Conservation (phyloP, 2,113 vertebrate species). For the Thymallus thymallus region DNA sequence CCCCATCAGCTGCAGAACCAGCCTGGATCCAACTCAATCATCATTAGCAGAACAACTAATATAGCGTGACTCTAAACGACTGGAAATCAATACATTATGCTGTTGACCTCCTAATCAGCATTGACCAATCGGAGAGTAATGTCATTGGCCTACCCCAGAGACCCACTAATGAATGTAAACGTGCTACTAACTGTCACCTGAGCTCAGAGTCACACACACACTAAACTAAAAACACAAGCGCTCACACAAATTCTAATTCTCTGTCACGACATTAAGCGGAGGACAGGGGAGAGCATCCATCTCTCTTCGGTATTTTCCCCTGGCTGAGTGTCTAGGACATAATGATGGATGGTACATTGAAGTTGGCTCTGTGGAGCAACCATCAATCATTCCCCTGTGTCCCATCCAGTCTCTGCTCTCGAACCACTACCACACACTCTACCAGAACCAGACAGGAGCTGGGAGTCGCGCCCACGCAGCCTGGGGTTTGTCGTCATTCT, state of each 20-base stretch:
- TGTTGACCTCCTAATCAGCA: conserved; percentile 41
- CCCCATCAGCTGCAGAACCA: background rate
- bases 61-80: conserved; percentile 31
- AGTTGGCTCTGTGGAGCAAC: conserved; percentile 50
- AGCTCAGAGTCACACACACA: conserved; percentile 21
- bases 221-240: background rate
- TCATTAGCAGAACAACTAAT: background rate
- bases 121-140: conserved; percentile 38
- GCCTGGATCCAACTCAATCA: background rate
- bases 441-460: conserved; percentile 29
- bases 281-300: conserved; percentile 43
- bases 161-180: conserved; percentile 37
- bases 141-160: conserved; percentile 14
- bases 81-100: conserved; percentile 39
- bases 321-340: conserved; percentile 29
- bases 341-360: conserved; percentile 58
- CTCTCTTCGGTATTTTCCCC: conserved; percentile 54
- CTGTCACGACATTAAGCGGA: background rate
- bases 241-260: background rate
- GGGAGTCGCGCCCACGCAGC: conserved; percentile 24
- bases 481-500: background rate
- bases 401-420: conserved; percentile 28
- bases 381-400: conserved; percentile 55
- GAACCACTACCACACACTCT: conserved; percentile 35
- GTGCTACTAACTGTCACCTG: background rate